Conservation (phyloP, 1,140 invertebrate species). For the Rhyacophila brunnea region DNA sequence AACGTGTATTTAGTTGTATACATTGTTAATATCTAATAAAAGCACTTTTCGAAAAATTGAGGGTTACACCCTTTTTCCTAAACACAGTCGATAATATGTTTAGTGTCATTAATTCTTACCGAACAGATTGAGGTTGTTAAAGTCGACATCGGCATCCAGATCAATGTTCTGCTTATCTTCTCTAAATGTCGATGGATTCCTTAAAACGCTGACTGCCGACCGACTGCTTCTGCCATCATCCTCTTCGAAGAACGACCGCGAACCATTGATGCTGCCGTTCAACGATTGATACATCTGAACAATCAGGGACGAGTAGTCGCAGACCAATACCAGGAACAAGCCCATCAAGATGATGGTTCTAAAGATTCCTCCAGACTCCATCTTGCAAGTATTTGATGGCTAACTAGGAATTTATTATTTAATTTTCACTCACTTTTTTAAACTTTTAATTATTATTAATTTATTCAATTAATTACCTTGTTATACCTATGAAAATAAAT, state of each 20-base stretch:
- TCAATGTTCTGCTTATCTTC: conserved; percentile 24
- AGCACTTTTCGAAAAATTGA: too few species aligned
- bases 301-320: conserved; percentile 32
- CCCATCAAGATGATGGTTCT: conserved; percentile 32
- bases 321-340: conserved; percentile 30
- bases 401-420: too few species aligned
- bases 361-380: conserved; percentile 31
- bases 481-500: too few species aligned
- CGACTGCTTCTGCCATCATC: conserved; percentile 9
- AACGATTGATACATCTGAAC: conserved; percentile 28
- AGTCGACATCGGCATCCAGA: conserved; percentile 32
- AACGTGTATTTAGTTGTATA: too few species aligned
- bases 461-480: too few species aligned
- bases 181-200: conserved; percentile 17
- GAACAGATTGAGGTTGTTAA: conserved; percentile 31
- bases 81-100: too few species aligned
- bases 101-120: too few species aligned
- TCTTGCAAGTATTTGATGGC: conserved; percentile 1
- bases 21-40: too few species aligned
- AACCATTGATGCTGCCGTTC: conserved; percentile 7
- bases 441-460: too few species aligned
- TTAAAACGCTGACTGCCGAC: conserved; percentile 1
- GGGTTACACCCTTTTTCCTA: too few species aligned
- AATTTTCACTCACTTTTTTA: too few species aligned
- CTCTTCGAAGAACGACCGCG: conserved; percentile 13